Evolutionary conservation across 2,888 invertebrate genomes (phyloP).

Genomic region (Microctonus brassicae): DNA sequence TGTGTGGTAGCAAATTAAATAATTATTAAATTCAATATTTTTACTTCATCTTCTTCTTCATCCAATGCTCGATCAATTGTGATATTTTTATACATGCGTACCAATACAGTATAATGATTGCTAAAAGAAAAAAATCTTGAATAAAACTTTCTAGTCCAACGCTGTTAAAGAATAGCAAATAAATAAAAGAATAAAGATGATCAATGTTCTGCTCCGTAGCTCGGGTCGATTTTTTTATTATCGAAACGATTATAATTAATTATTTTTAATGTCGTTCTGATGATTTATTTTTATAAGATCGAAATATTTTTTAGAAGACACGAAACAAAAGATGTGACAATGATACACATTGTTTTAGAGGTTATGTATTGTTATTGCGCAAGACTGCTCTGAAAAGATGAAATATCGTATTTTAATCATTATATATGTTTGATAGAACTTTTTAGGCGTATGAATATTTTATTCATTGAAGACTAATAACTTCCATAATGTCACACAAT

Average conservation of each 20-base stretch:
- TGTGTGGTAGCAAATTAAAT: background rate
- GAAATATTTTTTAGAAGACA: background rate
- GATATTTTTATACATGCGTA: constrained; percentile 8
- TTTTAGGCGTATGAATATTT: constrained; percentile 6
- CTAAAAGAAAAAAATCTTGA: constrained; percentile 6
- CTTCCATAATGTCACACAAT: too few species aligned
- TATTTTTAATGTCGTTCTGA: background rate
- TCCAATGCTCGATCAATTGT: background rate
- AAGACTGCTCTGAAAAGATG: constrained; percentile 13
- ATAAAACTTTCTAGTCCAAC: constrained; percentile 17
- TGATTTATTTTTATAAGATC: background rate
- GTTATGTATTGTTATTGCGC: constrained; percentile 2
- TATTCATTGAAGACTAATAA: background rate
- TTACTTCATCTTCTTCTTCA: background rate
- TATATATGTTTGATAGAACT: background rate
- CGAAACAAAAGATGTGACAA: background rate
- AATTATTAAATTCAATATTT: background rate
- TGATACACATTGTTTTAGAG: background rate
- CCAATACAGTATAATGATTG: background rate
- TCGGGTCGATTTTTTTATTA: background rate
- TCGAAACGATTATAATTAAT: background rate
- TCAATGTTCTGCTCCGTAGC: background rate
- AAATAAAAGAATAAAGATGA: background rate
- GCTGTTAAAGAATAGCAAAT: background rate
- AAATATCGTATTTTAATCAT: constrained; percentile 5